Evolutionary conservation across 1,140 invertebrate species (phyloP).

Genomic region (Yoshiicerus persimilis): DNA sequence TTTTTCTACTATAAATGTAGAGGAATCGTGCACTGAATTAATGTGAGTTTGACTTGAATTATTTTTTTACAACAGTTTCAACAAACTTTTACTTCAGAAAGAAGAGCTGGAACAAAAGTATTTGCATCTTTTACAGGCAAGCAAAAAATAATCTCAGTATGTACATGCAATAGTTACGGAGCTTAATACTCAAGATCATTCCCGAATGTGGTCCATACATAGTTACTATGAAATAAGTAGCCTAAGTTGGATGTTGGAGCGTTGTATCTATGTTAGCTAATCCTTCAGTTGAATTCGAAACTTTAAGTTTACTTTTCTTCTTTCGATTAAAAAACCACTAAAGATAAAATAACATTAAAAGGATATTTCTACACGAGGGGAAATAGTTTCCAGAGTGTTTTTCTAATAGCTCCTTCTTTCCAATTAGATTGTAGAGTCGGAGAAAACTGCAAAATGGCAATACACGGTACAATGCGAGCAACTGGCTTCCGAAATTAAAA

Average conservation of each 20-base stretch:
- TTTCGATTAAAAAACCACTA: neutral
- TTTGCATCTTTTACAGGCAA: slow-evolving; percentile 70
- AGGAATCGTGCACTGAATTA: neutral
- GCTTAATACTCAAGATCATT: neutral
- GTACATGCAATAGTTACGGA: neutral
- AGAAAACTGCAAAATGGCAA: slow-evolving; percentile 90
- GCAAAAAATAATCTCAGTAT: neutral
- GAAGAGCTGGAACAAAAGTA: slow-evolving; percentile 93
- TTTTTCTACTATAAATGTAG: neutral
- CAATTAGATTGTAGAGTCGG: slow-evolving; percentile 83
- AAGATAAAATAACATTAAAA: neutral
- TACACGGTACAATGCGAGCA: slow-evolving; percentile 92
- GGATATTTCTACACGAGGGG: neutral
- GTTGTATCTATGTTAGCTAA: neutral
- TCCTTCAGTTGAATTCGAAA: neutral
- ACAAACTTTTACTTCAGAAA: slow-evolving; percentile 85
- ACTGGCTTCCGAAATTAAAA: slow-evolving; percentile 82
- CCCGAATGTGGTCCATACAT: too few relatives aligned
- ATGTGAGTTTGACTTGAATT: neutral
- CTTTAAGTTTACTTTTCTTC: neutral
- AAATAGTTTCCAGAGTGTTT: neutral
- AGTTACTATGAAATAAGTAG: too few relatives aligned
- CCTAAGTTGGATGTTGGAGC: too few relatives aligned
- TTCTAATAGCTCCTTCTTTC: neutral
- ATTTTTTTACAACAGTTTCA: slow-evolving; percentile 67